Evolutionary conservation across 1,140 invertebrate genomes (phyloP).

Genomic region (Cydia splendana): DNA sequence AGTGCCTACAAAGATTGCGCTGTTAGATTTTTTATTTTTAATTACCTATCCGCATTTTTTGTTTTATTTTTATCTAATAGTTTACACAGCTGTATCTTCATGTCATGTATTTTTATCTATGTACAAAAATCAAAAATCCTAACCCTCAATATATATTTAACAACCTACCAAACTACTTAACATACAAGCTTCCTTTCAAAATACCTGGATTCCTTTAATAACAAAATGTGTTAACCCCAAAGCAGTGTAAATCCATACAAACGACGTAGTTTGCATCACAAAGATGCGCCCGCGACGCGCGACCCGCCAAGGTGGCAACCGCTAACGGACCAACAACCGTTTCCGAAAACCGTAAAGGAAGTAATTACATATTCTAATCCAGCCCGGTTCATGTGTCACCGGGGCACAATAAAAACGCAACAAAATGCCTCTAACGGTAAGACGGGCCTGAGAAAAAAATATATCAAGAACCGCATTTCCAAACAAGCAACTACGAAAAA

Average conservation of each 20-base stretch:
- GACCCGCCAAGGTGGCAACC: constrained; percentile 44
- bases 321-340: constrained; percentile 58
- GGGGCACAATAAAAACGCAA: constrained; percentile 63
- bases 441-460: constrained; percentile 75
- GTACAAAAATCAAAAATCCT: neutral
- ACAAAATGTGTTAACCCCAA: constrained; percentile 9
- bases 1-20: neutral
- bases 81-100: neutral
- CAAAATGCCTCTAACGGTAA: constrained; percentile 65
- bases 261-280: constrained; percentile 22
- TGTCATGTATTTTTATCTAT: neutral
- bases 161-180: neutral
- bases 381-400: constrained; percentile 74
- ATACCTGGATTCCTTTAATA: constrained; percentile 4
- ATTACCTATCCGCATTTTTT: neutral
- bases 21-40: neutral
- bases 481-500: constrained; percentile 48
- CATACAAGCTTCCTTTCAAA: neutral
- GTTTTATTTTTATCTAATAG: neutral
- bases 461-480: constrained; percentile 65
- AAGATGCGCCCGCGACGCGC: constrained; percentile 35
- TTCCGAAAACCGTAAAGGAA: constrained; percentile 78
- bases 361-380: constrained; percentile 79
- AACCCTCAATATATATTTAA: neutral
- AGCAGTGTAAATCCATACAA: constrained; percentile 6